Evolutionary conservation across 1,140 invertebrate species (phyloP).

Genomic region (Leptinotarsa texana): DNA sequence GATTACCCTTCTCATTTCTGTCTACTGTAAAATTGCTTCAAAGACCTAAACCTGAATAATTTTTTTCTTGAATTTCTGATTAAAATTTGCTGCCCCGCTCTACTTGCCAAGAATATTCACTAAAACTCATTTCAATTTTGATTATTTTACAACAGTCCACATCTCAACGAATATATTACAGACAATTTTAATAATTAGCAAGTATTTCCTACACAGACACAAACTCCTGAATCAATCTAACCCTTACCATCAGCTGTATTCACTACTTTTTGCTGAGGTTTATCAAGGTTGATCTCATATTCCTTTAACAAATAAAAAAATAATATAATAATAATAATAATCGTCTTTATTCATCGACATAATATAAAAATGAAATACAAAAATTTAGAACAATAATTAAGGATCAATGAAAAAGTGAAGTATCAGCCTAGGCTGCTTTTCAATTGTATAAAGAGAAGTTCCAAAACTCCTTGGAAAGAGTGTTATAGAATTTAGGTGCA

Average conservation of each 20-base stretch:
- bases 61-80: neutral
- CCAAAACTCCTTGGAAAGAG: too few species aligned
- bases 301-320: neutral
- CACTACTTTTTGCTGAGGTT: neutral
- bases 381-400: too few species aligned
- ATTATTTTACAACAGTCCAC: neutral
- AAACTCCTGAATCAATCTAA: neutral
- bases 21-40: neutral
- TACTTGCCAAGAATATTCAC: neutral
- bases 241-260: neutral
- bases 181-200: neutral
- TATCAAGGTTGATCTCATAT: neutral
- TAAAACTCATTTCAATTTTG: neutral
- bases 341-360: too few species aligned
- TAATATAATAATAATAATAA: too few species aligned
- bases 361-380: too few species aligned
- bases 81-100: neutral
- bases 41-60: neutral
- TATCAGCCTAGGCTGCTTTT: too few species aligned
- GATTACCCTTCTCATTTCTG: neutral
- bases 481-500: too few species aligned
- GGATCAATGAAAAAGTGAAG: too few species aligned
- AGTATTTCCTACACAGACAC: neutral
- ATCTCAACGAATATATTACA: neutral
- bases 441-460: too few species aligned